These are phyloP conservation scores for Nyctibius bracteatus DNA, from an alignment of 2,113 vertebrate genomes.

Conservation along the genomic window DNA sequence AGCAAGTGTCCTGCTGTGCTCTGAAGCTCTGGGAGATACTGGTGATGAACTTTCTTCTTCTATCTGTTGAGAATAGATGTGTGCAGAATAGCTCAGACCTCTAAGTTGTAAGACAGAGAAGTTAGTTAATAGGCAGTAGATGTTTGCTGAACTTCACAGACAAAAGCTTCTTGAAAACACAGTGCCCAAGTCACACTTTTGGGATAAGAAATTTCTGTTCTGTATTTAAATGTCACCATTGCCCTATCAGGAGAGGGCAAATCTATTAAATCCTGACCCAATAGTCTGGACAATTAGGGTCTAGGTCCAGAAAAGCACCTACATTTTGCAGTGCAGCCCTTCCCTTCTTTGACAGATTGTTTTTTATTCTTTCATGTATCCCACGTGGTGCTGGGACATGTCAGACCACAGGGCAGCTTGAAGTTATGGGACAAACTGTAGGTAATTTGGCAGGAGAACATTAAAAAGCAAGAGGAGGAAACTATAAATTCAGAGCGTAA, in stretches of 20 bases:
- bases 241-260: neutral
- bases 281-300: neutral
- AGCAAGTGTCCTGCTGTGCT: neutral
- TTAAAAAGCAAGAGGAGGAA: slow-evolving; percentile 59
- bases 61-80: neutral
- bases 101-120: neutral
- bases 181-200: neutral
- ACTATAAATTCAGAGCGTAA: slow-evolving; percentile 63
- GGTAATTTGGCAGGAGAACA: slow-evolving; percentile 56
- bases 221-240: neutral
- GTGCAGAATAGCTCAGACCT: neutral
- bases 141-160: neutral
- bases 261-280: neutral
- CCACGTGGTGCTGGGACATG: slow-evolving; percentile 20
- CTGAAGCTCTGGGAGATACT: neutral
- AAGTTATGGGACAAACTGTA: neutral
- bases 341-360: neutral
- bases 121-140: neutral
- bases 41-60: neutral
- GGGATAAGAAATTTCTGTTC: neutral
- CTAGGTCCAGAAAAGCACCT: neutral
- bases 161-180: neutral
- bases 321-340: neutral
- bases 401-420: slow-evolving; percentile 26
- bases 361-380: slow-evolving; percentile 14